A percentile compares a stretch with the other conserved stretches of the same genome.
These are phyloP conservation scores for Podarcis lilfordi DNA, from an alignment of 2,797 vertebrate genomes.

Conservation along the genomic window DNA sequence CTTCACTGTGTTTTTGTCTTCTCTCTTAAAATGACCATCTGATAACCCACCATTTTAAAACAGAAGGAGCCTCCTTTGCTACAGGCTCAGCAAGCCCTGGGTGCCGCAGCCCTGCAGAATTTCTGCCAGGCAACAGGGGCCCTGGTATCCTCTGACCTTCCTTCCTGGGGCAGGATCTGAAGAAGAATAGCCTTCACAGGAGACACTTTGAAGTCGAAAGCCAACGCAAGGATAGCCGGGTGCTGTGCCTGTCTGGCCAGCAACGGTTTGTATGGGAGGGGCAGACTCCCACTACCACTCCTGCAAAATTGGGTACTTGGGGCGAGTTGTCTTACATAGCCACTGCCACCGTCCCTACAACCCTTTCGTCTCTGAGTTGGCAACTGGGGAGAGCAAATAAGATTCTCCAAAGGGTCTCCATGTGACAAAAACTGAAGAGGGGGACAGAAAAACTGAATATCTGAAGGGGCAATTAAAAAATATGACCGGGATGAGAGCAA, in stretches of 20 bases:
- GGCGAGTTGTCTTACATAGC: neutral
- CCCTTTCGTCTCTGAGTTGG: neutral
- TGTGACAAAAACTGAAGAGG: neutral
- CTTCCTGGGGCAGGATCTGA: rapidly evolving
- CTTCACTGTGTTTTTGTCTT: neutral
- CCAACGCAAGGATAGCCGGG: neutral
- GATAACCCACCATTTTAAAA: neutral
- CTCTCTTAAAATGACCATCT: neutral
- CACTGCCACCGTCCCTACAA: neutral
- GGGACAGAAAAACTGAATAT: slow-evolving; percentile 30
- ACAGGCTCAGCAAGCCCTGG: too few relatives aligned
- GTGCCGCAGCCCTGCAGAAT: neutral
- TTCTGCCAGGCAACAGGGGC: slow-evolving; percentile 45
- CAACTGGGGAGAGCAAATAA: neutral
- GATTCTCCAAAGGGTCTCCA: neutral
- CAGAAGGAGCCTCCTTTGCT: neutral
- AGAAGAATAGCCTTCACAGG: neutral
- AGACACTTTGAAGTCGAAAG: rapidly evolving
- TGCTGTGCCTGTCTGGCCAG: neutral
- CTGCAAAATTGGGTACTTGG: neutral
- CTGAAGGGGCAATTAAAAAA: slow-evolving; percentile 23
- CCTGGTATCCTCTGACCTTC: slow-evolving; percentile 5
- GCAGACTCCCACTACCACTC: neutral
- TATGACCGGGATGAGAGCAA: slow-evolving; percentile 37
- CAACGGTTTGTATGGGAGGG: rapidly evolving